phyloP scores from a whole-genome alignment of 2,888 invertebrate genomes.

The Pachydiplax longipennis region DNA sequence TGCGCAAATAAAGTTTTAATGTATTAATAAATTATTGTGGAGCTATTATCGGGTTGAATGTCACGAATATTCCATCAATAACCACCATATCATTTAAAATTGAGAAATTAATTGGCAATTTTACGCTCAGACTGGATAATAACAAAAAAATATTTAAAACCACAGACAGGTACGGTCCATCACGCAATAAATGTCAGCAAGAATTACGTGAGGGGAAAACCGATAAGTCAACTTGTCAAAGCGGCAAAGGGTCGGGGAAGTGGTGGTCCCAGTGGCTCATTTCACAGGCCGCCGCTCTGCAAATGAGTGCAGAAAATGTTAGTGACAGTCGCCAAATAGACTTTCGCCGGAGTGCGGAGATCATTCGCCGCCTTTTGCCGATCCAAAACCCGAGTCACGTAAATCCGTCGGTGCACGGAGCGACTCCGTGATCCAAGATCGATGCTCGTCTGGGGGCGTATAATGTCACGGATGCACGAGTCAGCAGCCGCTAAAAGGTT shows the following conservation, averaged over 20 bases:
- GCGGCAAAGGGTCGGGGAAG: background rate
- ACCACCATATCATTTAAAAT: too few species aligned
- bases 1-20: too few species aligned
- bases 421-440: constrained; percentile 3
- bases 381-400: background rate
- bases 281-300: background rate
- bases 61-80: too few species aligned
- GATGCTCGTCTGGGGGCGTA: constrained; percentile 11
- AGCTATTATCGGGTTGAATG: too few species aligned
- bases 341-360: constrained; percentile 4
- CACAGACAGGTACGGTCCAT: too few species aligned
- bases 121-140: too few species aligned
- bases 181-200: background rate
- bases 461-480: constrained; percentile 22
- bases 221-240: background rate
- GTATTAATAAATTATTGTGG: too few species aligned
- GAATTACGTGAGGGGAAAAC: background rate
- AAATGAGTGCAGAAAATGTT: background rate
- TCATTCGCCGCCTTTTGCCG: background rate
- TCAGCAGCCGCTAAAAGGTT: constrained; percentile 8
- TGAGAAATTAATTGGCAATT: too few species aligned
- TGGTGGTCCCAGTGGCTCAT: background rate
- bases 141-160: too few species aligned
- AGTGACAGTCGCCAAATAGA: constrained; percentile 33
- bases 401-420: background rate